Evolutionary conservation across 2,797 vertebrate species (phyloP).

Genomic region (Anguilla megastoma): DNA sequence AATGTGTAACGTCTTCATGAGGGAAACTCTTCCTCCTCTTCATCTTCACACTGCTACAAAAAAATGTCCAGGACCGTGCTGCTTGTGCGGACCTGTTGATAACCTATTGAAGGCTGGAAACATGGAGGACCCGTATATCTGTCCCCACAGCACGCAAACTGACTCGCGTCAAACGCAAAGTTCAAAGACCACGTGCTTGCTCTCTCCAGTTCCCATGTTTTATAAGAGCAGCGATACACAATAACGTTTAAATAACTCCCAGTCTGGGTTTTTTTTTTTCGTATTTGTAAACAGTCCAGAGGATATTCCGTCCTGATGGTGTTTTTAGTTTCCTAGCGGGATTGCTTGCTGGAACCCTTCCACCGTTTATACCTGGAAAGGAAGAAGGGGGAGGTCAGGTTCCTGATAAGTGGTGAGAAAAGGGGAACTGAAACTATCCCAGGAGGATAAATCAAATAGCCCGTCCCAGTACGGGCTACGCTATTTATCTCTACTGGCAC

Average conservation of each 20-base stretch:
- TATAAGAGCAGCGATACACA: slow-evolving; percentile 93
- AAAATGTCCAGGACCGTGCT: slow-evolving; percentile 62
- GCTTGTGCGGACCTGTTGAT: not conserved
- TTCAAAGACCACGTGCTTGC: slow-evolving; percentile 73
- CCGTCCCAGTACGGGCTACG: not conserved
- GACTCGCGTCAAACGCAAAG: not conserved
- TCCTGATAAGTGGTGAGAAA: slow-evolving; percentile 14
- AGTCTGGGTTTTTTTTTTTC: slow-evolving; percentile 74
- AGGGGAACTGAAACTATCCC: slow-evolving; percentile 9
- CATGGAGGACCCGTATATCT: not conserved
- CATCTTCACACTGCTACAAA: slow-evolving; percentile 24
- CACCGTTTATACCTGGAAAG: slow-evolving; percentile 70
- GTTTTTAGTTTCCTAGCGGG: slow-evolving; percentile 44
- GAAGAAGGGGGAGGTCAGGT: not conserved
- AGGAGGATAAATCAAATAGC: not conserved
- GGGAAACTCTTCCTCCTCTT: not conserved
- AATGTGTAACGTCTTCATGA: not conserved
- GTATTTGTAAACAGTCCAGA: slow-evolving; percentile 96
- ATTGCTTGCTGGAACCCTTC: slow-evolving; percentile 43
- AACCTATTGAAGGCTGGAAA: not conserved
- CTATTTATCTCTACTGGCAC: slow-evolving; percentile 15
- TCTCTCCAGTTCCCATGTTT: slow-evolving; percentile 87
- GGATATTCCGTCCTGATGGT: slow-evolving; percentile 79
- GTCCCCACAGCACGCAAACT: not conserved
- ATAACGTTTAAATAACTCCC: slow-evolving; percentile 74